phyloP scores from a whole-genome alignment of 1,140 invertebrate species.

The Leucophenga varia region DNA sequence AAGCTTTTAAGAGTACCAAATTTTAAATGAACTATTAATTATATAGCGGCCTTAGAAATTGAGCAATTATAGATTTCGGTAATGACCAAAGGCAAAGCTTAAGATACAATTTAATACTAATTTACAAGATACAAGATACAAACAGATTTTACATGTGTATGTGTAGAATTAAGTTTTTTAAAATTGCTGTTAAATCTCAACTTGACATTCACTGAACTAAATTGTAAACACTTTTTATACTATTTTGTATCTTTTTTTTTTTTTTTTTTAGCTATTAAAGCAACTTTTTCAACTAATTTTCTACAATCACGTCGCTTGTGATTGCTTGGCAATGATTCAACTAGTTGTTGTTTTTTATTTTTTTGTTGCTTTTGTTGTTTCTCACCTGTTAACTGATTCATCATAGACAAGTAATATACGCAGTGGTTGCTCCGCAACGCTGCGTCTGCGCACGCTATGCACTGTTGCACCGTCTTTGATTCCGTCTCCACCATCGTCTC shows the following conservation, averaged over 20 bases:
- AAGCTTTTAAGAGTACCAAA: too few species aligned
- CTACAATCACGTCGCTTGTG: neutral
- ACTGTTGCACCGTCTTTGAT: conserved; percentile 45
- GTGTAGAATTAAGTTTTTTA: too few species aligned
- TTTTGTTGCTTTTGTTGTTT: neutral
- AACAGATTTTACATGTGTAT: too few species aligned
- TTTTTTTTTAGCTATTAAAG: neutral
- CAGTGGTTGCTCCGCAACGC: conserved; percentile 76
- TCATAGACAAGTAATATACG: conserved; percentile 90
- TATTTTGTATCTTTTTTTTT: too few species aligned
- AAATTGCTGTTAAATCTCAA: neutral
- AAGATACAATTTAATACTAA: too few species aligned
- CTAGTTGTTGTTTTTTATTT: neutral
- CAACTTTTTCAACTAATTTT: neutral
- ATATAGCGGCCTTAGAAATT: too few species aligned
- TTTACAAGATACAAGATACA: too few species aligned
- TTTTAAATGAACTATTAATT: too few species aligned
- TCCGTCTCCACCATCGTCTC: conserved; percentile 14
- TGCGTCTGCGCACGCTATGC: conserved; percentile 80
- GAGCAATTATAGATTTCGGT: too few species aligned
- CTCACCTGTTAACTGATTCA: conserved; percentile 83
- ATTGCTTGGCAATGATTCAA: neutral
- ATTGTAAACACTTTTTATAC: too few species aligned
- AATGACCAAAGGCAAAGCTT: too few species aligned
- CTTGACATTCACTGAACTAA: neutral